phyloP scores from a whole-genome alignment of 2,797 vertebrate genomes.

The Valencia hispanica region DNA sequence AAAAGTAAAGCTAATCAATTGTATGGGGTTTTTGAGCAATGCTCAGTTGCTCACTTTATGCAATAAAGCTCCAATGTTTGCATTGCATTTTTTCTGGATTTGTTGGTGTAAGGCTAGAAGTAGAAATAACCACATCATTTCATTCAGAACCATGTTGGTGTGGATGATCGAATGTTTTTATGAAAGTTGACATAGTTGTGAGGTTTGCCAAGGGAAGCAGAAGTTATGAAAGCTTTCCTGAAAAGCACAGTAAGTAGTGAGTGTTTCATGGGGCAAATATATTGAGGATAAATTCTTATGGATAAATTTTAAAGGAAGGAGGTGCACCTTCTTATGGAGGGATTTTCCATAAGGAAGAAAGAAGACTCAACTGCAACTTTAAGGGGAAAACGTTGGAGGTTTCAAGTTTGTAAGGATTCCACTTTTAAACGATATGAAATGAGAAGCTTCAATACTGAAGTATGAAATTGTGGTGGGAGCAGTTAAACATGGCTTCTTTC shows the following conservation, averaged over 20 bases:
- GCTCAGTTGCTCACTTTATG: neutral
- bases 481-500: neutral
- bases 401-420: neutral
- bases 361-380: neutral
- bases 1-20: neutral
- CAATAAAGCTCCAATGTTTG: neutral
- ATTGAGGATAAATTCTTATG: neutral
- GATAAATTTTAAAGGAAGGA: neutral
- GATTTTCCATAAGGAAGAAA: neutral
- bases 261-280: neutral
- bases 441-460: neutral
- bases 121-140: neutral
- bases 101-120: neutral
- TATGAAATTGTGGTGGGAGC: too few relatives aligned
- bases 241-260: neutral
- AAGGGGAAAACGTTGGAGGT: neutral
- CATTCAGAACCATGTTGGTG: neutral
- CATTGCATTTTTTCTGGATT: neutral
- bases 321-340: neutral
- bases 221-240: neutral
- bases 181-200: neutral
- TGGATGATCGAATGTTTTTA: neutral
- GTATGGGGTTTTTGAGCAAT: neutral
- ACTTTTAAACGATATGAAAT: neutral
- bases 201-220: neutral